Evolutionary conservation across 2,797 vertebrate species (phyloP).

Genomic region (Rhynchonycteris naso): DNA sequence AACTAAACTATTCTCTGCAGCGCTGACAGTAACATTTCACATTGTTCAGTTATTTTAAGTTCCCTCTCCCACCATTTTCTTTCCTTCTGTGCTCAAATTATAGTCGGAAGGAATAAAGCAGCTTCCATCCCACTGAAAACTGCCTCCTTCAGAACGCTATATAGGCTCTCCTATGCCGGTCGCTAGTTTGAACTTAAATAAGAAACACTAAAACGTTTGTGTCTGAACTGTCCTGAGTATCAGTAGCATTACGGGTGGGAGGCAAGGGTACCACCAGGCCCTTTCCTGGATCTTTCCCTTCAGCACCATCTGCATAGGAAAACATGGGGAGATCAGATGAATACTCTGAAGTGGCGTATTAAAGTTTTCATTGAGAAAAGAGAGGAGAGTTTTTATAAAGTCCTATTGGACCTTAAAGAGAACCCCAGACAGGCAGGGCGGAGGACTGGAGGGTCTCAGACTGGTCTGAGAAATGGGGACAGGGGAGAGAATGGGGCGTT

Average conservation of each 20-base stretch:
- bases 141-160: background rate
- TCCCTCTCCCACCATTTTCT: conserved; percentile 62
- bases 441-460: background rate
- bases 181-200: background rate
- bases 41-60: conserved; percentile 21
- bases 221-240: background rate
- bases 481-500: background rate
- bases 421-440: background rate
- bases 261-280: background rate
- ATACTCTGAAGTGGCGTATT: background rate
- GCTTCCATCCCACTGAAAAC: background rate
- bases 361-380: background rate
- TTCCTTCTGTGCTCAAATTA: conserved; percentile 71
- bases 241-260: background rate
- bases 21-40: conserved; percentile 53
- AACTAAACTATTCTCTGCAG: background rate
- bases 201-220: background rate
- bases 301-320: background rate
- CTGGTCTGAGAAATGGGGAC: background rate
- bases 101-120: conserved; percentile 9
- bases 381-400: background rate
- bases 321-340: background rate
- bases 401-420: background rate
- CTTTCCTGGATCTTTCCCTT: background rate
- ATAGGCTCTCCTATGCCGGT: background rate